Evolutionary conservation across 2,888 invertebrate species (phyloP).

Genomic region (Drosophila mercatorum): DNA sequence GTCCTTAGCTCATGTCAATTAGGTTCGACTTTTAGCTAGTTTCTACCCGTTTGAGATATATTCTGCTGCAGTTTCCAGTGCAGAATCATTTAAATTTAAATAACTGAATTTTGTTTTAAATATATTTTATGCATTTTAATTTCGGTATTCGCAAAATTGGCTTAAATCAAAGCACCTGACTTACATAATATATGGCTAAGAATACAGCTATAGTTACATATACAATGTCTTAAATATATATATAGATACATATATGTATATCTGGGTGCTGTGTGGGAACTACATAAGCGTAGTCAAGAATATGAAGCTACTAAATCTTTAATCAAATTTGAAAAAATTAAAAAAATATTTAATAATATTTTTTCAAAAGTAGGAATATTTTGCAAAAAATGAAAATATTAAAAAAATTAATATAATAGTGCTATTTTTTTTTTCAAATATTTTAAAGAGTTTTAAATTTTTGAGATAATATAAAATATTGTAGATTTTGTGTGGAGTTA

Average conservation of each 20-base stretch:
- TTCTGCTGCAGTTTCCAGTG: too few species aligned
- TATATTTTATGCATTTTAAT: constrained; percentile 51
- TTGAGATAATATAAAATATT: not conserved
- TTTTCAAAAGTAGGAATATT: too few species aligned
- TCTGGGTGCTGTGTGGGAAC: constrained; percentile 30
- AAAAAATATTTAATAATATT: too few species aligned
- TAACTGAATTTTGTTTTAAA: not conserved
- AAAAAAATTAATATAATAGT: not conserved
- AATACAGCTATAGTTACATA: constrained; percentile 45
- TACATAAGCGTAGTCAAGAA: constrained; percentile 35
- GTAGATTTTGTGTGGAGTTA: not conserved
- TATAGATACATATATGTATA: constrained; percentile 2
- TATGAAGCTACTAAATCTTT: constrained; percentile 3
- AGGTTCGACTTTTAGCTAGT: too few species aligned
- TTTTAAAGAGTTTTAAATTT: not conserved
- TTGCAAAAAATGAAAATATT: not conserved
- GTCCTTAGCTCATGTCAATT: too few species aligned
- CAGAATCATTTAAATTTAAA: too few species aligned
- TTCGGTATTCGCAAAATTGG: constrained; percentile 69
- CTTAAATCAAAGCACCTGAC: constrained; percentile 78
- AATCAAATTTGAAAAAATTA: not conserved
- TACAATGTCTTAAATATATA: constrained; percentile 39
- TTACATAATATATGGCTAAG: constrained; percentile 50
- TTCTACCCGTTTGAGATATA: too few species aligned
- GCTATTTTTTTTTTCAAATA: not conserved